Conservation (phyloP, 2,888 invertebrate genomes). For the Eristalis tenax region DNA sequence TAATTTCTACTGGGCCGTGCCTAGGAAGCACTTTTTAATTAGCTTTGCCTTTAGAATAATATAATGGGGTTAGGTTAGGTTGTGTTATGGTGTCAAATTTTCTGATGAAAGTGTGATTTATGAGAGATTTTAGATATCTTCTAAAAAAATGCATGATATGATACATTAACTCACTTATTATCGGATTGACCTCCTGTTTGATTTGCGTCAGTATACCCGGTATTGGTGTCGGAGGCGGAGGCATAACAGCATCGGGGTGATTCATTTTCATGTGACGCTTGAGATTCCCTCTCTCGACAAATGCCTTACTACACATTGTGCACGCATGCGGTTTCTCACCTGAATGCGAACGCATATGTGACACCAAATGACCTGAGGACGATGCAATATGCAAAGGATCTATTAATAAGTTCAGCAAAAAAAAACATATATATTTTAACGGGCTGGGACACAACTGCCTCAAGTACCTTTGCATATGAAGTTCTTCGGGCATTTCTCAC, state of each 20-base stretch:
- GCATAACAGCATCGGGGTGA: constrained; percentile 82
- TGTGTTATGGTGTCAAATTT: background rate
- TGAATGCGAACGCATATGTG: constrained; percentile 91
- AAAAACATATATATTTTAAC: constrained; percentile 36
- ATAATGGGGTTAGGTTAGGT: background rate
- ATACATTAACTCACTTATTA: constrained; percentile 77
- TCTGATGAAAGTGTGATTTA: too few species aligned
- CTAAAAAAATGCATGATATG: background rate
- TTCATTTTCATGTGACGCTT: constrained; percentile 89
- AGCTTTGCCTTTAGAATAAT: background rate
- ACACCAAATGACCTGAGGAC: constrained; percentile 86
- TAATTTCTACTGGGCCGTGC: background rate
- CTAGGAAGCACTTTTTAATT: background rate
- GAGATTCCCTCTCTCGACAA: constrained; percentile 91
- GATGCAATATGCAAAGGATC: constrained; percentile 48
- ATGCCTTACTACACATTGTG: constrained; percentile 88
- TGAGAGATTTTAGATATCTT: too few species aligned
- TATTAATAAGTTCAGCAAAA: constrained; percentile 40
- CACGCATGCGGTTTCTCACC: constrained; percentile 84
- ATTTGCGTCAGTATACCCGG: constrained; percentile 80
- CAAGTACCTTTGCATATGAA: constrained; percentile 90
- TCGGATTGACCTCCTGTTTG: constrained; percentile 80
- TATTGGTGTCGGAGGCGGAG: constrained; percentile 80
- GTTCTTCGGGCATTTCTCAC: constrained; percentile 92
- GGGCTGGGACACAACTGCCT: constrained; percentile 50